Evolutionary conservation across 2,888 invertebrate genomes (phyloP).

Genomic region (Pharmacophagus antenor): DNA sequence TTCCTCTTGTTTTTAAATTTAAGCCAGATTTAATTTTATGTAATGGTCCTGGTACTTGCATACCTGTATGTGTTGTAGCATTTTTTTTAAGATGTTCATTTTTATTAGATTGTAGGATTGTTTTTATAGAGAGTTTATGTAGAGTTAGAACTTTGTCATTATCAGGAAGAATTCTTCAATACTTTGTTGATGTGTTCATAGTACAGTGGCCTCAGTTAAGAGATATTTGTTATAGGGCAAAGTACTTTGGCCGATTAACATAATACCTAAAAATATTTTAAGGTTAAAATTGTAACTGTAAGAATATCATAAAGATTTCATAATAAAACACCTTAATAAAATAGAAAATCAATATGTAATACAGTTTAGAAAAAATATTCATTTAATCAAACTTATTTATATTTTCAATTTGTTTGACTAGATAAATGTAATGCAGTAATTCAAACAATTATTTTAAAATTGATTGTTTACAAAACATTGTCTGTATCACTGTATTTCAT

Average conservation of each 20-base stretch:
- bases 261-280: conserved; percentile 45
- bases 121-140: conserved; percentile 97
- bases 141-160: conserved; percentile 94
- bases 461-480: conserved; percentile 15
- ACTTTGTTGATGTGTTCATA: conserved; percentile 90
- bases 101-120: conserved; percentile 85
- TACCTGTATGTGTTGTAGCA: conserved; percentile 92
- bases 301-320: no score
- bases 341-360: conserved; percentile 35
- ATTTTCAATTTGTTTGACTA: conserved; percentile 24
- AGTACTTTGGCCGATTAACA: conserved; percentile 88
- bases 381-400: conserved; percentile 19
- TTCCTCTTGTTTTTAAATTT: conserved; percentile 85
- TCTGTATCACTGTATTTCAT: conserved; percentile 31
- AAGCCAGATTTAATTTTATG: conserved; percentile 92
- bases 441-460: conserved; percentile 19
- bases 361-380: conserved; percentile 10
- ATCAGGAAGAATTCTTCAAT: conserved; percentile 91
- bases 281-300: no score
- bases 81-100: conserved; percentile 86
- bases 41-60: conserved; percentile 98
- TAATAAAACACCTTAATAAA: conserved; percentile 42
- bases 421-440: conserved; percentile 31
- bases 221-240: conserved; percentile 83
- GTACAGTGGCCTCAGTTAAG: conserved; percentile 95